Evolutionary conservation across 2,797 vertebrate genomes (phyloP), one percentile per base, ranked within the genome.

Genomic region (Percopsis omiscomaycus): DNA sequence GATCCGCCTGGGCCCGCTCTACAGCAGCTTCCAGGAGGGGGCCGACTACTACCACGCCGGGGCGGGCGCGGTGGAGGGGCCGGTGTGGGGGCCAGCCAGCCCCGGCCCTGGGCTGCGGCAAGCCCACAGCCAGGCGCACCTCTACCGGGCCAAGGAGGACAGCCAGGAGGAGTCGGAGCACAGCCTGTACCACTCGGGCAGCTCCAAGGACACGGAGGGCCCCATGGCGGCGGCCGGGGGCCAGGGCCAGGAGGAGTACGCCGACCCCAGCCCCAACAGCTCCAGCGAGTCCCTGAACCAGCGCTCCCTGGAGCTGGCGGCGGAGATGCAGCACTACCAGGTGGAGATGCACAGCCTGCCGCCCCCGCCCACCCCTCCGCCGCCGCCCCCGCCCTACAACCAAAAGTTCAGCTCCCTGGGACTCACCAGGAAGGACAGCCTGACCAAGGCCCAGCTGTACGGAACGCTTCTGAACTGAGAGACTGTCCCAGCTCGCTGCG

Each of bases 381-480:
- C 90, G 27, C 77, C 90, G 80, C 94, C 95, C 71, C 93, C 93
- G 63, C 94, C 93, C 1, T 94, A 94, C 82, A 95, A 95, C 86
- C 95, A 96, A 75, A 91, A 93, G 85, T 94, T 95, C 83, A 94
- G 94, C 69, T 92, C 94, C 61, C 87, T 96, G 49, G 96, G 97
- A 65, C 94, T 99, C 77, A 94, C 94, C 74, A 93, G 97, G 75
- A 99, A 99, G 86, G 96, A 98, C 91, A 99, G 96, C 88, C 95
- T 99, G 74, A 99, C 96, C 67, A 99, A 98, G 90, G 97, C 98
- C 77, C 98, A 99, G 91, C 86, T 99, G 65, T 99, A 99, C 0
- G 98, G 98, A 52, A 99, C 96, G 42, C 91, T 99, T 86, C 93
- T 99, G 73, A 99, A 99, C 92, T 89, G 86, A 60, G 54, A 66